Conservation (phyloP, 2,113 vertebrate species). For the Nibea coibor region DNA sequence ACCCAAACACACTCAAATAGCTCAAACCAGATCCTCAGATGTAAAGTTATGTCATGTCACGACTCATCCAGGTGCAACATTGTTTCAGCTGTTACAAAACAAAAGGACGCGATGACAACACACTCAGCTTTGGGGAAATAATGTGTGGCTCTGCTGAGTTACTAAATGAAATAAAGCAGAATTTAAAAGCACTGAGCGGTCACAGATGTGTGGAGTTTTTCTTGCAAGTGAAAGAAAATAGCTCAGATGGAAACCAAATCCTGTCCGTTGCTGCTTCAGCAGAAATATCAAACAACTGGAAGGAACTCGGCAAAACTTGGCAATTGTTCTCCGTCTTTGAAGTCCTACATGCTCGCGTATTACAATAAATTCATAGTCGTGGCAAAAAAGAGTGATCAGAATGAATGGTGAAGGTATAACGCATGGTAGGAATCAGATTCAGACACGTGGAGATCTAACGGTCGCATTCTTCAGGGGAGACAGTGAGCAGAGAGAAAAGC, state of each 20-base stretch:
- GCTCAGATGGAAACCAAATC: constrained; percentile 69
- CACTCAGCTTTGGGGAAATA: not conserved
- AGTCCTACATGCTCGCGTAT: not conserved
- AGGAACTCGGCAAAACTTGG: constrained; percentile 43
- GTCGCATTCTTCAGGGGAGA: constrained; percentile 45
- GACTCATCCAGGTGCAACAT: not conserved
- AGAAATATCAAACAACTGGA: constrained; percentile 68
- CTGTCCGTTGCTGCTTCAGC: constrained; percentile 69
- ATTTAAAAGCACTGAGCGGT: constrained; percentile 46
- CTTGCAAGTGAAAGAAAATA: constrained; percentile 32
- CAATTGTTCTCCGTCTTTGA: constrained; percentile 34
- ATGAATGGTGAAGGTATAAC: not conserved
- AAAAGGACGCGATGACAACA: not conserved
- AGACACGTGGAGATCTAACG: not conserved
- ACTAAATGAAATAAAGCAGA: constrained; percentile 41
- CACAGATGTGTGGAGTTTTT: constrained; percentile 56
- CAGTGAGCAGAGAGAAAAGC: constrained; percentile 25
- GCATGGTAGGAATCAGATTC: not conserved
- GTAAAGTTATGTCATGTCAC: not conserved
- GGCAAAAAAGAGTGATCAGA: constrained; percentile 15
- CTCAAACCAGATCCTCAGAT: not conserved
- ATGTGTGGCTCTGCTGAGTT: not conserved
- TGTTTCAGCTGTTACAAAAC: not conserved
- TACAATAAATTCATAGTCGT: constrained; percentile 20
- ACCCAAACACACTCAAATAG: constrained; percentile 17